Evolutionary conservation across 2,113 vertebrate species (phyloP).

Genomic region (Beaufortia kweichowensis): DNA sequence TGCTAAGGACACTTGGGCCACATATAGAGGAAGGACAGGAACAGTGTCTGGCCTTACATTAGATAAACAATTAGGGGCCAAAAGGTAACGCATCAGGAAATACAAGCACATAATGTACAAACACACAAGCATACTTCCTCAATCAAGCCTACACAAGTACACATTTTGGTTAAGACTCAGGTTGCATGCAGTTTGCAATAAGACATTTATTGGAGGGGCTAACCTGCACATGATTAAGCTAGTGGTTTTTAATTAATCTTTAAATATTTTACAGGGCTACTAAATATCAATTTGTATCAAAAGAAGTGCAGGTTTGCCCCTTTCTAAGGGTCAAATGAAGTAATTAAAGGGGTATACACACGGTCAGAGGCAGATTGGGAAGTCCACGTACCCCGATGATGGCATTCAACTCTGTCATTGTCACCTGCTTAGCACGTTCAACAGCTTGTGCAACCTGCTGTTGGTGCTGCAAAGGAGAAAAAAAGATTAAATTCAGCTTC

Average conservation of each 20-base stretch:
- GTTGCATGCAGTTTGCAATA: constrained; percentile 23
- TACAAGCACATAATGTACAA: not conserved
- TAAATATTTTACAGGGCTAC: not conserved
- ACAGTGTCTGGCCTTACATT: not conserved
- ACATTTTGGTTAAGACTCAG: not conserved
- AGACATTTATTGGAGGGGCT: constrained; percentile 63
- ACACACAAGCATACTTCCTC: not conserved
- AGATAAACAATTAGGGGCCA: constrained; percentile 3
- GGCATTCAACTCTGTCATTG: constrained; percentile 97
- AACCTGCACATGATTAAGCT: constrained; percentile 61
- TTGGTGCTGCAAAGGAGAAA: constrained; percentile 81
- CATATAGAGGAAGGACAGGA: constrained; percentile 22
- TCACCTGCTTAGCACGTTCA: constrained; percentile 97
- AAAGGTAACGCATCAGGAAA: not conserved
- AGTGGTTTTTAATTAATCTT: not conserved
- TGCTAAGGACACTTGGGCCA: constrained; percentile 59
- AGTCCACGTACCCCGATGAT: constrained; percentile 99
- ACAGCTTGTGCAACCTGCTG: constrained; percentile 98
- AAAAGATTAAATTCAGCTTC: constrained; percentile 77
- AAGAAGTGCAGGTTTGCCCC: constrained; percentile 70
- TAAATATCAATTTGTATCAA: not conserved
- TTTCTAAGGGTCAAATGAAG: constrained; percentile 65
- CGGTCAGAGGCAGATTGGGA: constrained; percentile 97
- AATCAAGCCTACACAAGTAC: not conserved
- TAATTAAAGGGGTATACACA: constrained; percentile 81